phyloP scores from a whole-genome alignment of 2,888 invertebrate species.

The Carabus problematicus region DNA sequence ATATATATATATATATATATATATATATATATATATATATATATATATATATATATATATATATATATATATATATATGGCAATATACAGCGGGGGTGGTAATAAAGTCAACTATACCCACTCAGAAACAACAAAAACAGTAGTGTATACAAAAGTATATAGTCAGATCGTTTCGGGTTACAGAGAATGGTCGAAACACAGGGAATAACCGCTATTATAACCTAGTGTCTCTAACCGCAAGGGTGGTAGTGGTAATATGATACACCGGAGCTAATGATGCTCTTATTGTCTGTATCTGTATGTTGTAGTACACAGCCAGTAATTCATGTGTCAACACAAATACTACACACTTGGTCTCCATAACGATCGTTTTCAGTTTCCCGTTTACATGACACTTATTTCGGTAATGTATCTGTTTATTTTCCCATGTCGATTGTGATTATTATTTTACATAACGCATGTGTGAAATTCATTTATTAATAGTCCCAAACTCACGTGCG shows the following conservation, averaged over 20 bases:
- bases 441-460: no score
- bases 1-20: no score
- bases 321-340: slow-evolving; percentile 13
- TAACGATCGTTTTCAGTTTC: no score
- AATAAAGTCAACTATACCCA: slow-evolving; percentile 3
- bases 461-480: no score
- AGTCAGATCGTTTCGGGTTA: slow-evolving; percentile 9
- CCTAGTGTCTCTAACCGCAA: slow-evolving; percentile 4
- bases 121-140: background rate
- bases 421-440: no score
- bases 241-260: background rate
- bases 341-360: no score
- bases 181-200: slow-evolving; percentile 6
- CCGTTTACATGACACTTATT: no score
- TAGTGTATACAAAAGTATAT: slow-evolving; percentile 2
- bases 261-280: slow-evolving; percentile 16
- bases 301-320: background rate
- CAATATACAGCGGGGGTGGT: background rate
- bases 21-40: no score
- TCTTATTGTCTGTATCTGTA: slow-evolving; percentile 1
- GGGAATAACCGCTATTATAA: slow-evolving; percentile 12
- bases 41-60: no score
- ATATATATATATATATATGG: background rate
- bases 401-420: no score
- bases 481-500: no score